phyloP scores from a whole-genome alignment of 2,113 vertebrate species.

The Eleginops maclovinus region DNA sequence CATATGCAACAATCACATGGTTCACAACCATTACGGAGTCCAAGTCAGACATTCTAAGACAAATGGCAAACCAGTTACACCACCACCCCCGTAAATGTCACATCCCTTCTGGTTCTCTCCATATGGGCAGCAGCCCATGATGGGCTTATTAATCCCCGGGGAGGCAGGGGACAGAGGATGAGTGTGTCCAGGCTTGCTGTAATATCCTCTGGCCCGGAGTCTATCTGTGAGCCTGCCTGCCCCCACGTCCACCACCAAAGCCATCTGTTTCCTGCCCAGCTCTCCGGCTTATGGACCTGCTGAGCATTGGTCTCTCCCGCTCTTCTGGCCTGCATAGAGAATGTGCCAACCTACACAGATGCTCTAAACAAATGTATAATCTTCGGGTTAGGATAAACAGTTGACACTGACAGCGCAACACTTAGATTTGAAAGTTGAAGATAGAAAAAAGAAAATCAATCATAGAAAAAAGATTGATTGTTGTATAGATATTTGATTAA shows the following conservation, averaged over 20 bases:
- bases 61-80: conserved; percentile 51
- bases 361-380: conserved; percentile 6
- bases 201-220: conserved; percentile 69
- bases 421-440: not conserved
- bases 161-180: conserved; percentile 70
- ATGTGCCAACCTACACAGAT: conserved; percentile 24
- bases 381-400: not conserved
- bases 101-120: conserved; percentile 43
- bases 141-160: conserved; percentile 76
- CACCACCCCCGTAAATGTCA: conserved; percentile 26
- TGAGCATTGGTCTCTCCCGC: conserved; percentile 55
- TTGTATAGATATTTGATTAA: not conserved
- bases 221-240: conserved; percentile 28
- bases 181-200: conserved; percentile 71
- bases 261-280: conserved; percentile 81
- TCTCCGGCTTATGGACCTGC: conserved; percentile 66
- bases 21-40: conserved; percentile 21
- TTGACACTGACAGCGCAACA: not conserved
- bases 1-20: conserved; percentile 36
- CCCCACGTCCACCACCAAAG: conserved; percentile 52
- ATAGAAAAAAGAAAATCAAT: not conserved
- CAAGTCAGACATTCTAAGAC: conserved; percentile 30
- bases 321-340: conserved; percentile 31
- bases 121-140: conserved; percentile 60
- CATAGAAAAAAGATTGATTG: not conserved